phyloP scores from a whole-genome alignment of 2,888 invertebrate genomes.

The Cyclophora punctaria region DNA sequence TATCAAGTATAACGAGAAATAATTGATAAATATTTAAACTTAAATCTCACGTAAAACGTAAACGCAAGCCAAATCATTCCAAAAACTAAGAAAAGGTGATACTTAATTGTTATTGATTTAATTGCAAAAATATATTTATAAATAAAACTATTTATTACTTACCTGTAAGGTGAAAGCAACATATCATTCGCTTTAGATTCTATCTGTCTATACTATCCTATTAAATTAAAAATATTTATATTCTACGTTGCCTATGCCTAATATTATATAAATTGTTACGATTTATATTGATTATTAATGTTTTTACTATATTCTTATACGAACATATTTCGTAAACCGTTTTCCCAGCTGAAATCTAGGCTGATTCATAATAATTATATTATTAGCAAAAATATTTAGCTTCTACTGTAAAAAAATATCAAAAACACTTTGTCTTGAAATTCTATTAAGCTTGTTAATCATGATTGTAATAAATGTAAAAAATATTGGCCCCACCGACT shows the following conservation, averaged over 20 bases:
- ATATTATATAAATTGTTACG: slow-evolving; percentile 18
- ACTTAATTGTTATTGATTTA: slow-evolving; percentile 48
- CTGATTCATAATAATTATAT: too few species aligned
- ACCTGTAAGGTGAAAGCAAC: slow-evolving; percentile 56
- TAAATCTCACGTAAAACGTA: slow-evolving; percentile 13
- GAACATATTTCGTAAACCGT: slow-evolving; percentile 20
- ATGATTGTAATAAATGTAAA: too few species aligned
- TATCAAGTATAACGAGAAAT: too few species aligned
- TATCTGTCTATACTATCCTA: slow-evolving; percentile 42
- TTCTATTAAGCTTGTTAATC: too few species aligned
- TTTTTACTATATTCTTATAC: slow-evolving; percentile 20
- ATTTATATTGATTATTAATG: slow-evolving; percentile 16
- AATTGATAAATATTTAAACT: too few species aligned
- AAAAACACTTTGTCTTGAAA: too few species aligned
- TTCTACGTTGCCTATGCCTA: slow-evolving; percentile 44
- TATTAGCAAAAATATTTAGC: too few species aligned
- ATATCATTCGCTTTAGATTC: slow-evolving; percentile 74
- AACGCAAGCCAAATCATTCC: slow-evolving; percentile 37
- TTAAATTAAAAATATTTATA: slow-evolving; percentile 35
- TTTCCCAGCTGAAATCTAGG: not conserved
- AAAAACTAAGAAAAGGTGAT: slow-evolving; percentile 44
- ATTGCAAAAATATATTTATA: slow-evolving; percentile 27
- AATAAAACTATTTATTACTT: slow-evolving; percentile 26
- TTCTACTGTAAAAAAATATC: too few species aligned
- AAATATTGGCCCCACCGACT: too few species aligned